Evolutionary conservation across 2,888 invertebrate genomes (phyloP).

Genomic region (Cryptus armator): DNA sequence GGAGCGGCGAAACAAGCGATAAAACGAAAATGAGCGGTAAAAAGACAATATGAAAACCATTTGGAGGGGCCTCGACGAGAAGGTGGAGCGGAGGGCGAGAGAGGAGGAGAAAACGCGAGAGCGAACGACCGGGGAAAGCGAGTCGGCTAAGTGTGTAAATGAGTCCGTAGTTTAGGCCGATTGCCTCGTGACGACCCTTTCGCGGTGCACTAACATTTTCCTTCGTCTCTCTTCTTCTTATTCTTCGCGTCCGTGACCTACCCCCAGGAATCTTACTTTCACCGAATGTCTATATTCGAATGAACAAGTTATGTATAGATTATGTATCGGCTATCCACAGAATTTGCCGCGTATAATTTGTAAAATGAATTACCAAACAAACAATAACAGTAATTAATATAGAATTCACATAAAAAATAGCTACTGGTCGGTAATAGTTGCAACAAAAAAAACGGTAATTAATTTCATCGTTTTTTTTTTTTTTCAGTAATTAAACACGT

Average conservation of each 20-base stretch:
- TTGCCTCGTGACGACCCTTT: constrained; percentile 81
- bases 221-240: constrained; percentile 26
- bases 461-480: too few species aligned
- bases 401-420: too few species aligned
- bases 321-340: background rate
- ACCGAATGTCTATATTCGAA: constrained; percentile 9
- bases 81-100: constrained; percentile 66
- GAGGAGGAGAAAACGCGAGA: constrained; percentile 49
- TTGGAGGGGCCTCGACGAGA: constrained; percentile 73
- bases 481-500: too few species aligned
- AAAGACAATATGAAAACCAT: constrained; percentile 85
- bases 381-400: too few species aligned
- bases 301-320: background rate
- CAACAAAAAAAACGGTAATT: too few species aligned
- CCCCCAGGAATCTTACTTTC: constrained; percentile 62
- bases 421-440: too few species aligned
- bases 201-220: constrained; percentile 77
- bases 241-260: constrained; percentile 43
- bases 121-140: constrained; percentile 73
- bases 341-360: too few species aligned
- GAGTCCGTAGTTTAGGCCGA: constrained; percentile 83
- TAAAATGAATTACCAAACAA: too few species aligned
- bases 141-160: constrained; percentile 83
- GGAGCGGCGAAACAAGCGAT: constrained; percentile 83
- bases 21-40: constrained; percentile 85